phyloP scores from a whole-genome alignment of 2,888 invertebrate genomes.

The Noctuana brunneofusca region DNA sequence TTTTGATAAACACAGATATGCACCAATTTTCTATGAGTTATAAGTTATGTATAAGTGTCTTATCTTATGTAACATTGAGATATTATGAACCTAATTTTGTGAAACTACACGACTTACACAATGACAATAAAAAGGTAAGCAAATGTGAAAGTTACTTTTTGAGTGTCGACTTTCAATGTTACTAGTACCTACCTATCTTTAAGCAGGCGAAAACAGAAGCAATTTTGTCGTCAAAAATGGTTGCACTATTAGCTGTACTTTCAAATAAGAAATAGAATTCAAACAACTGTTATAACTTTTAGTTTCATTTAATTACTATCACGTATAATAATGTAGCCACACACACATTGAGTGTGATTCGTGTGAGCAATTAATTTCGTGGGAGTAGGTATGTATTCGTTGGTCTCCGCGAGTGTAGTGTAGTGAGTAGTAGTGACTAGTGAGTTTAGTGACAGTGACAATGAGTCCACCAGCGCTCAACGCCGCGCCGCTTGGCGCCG shows the following conservation, averaged over 20 bases:
- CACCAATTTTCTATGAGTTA: too few relatives aligned
- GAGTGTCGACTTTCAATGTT: neutral
- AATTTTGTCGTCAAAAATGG: neutral
- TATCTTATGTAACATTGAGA: too few relatives aligned
- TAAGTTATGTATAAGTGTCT: too few relatives aligned
- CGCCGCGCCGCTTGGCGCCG: constrained; percentile 36
- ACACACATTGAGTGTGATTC: too few relatives aligned
- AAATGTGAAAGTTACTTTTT: constrained; percentile 24
- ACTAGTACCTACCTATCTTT: constrained; percentile 1
- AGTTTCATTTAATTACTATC: too few relatives aligned
- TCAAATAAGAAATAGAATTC: too few relatives aligned
- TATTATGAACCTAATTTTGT: constrained; percentile 2
- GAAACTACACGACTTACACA: constrained; percentile 20
- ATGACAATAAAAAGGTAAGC: constrained; percentile 22
- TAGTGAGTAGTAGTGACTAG: too few relatives aligned
- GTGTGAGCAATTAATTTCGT: neutral
- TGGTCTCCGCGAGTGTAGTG: neutral
- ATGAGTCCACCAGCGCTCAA: constrained; percentile 47
- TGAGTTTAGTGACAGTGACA: constrained; percentile 42
- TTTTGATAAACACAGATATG: too few relatives aligned
- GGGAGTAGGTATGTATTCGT: neutral
- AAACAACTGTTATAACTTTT: too few relatives aligned
- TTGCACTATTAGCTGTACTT: neutral
- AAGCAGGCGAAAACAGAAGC: constrained; percentile 7
- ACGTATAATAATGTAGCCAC: too few relatives aligned